These are phyloP conservation scores for Crocodylus rhombifer DNA, from an alignment of 2,797 vertebrate species.

Conservation along the genomic window DNA sequence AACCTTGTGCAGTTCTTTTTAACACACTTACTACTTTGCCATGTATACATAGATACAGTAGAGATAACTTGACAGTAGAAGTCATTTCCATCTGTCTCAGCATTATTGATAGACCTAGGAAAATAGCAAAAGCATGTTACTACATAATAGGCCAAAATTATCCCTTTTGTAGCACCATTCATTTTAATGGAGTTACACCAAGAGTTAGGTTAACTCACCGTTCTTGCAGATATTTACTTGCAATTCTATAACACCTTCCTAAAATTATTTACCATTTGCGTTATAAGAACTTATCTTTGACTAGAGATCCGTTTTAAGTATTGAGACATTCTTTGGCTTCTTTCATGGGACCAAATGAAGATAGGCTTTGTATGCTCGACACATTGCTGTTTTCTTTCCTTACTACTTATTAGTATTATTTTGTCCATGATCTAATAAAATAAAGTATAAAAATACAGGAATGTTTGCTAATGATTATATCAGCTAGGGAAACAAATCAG, in stretches of 20 bases:
- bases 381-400: neutral
- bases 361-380: neutral
- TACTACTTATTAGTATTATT: neutral
- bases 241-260: neutral
- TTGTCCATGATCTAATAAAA: slow-evolving; percentile 33
- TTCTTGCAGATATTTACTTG: neutral
- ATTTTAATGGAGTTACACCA: slow-evolving; percentile 49
- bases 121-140: slow-evolving; percentile 38
- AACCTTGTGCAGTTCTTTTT: slow-evolving; percentile 41
- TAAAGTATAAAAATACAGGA: neutral
- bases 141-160: slow-evolving; percentile 34
- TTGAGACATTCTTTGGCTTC: fast-evolving
- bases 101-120: slow-evolving; percentile 49
- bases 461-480: neutral
- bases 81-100: slow-evolving; percentile 8
- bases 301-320: neutral
- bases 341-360: neutral
- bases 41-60: slow-evolving; percentile 37
- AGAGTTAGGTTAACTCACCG: slow-evolving; percentile 26
- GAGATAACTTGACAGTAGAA: neutral
- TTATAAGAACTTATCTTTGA: neutral
- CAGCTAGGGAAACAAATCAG: neutral
- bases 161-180: slow-evolving; percentile 45
- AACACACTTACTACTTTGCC: neutral
- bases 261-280: slow-evolving; percentile 12